Evolutionary conservation across 2,113 vertebrate species (phyloP).

Genomic region (Rostratula benghalensis): DNA sequence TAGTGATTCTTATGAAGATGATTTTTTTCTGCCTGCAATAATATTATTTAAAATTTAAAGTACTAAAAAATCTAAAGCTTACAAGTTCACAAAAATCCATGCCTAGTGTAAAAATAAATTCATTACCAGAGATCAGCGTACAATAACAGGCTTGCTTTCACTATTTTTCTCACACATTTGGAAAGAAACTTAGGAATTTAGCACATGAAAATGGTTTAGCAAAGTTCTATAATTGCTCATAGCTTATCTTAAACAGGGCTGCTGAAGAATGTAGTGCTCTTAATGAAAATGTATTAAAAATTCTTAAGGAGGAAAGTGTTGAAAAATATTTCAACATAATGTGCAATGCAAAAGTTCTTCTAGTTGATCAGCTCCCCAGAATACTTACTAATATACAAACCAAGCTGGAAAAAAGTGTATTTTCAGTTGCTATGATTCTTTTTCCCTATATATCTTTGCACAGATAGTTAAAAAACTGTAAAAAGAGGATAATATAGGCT

Average conservation of each 20-base stretch:
- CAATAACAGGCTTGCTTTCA: not conserved
- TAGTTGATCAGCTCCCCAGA: not conserved
- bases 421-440: not conserved
- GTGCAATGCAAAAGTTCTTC: not conserved
- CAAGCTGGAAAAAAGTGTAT: not conserved
- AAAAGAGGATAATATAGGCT: not conserved
- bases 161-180: not conserved
- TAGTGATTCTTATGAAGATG: not conserved
- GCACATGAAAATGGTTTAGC: not conserved
- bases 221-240: not conserved
- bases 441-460: not conserved
- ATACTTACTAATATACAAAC: not conserved
- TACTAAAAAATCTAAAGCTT: not conserved
- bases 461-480: not conserved
- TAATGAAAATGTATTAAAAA: not conserved
- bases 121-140: not conserved
- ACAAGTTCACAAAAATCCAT: not conserved
- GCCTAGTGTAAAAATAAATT: not conserved
- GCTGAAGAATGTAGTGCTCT: not conserved
- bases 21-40: not conserved
- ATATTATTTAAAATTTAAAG: not conserved
- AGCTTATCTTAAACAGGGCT: not conserved
- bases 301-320: not conserved
- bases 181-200: not conserved
- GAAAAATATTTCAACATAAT: not conserved